These are phyloP conservation scores for Apis dorsata DNA, from an alignment of 1,140 invertebrate species.

Conservation along the genomic window DNA sequence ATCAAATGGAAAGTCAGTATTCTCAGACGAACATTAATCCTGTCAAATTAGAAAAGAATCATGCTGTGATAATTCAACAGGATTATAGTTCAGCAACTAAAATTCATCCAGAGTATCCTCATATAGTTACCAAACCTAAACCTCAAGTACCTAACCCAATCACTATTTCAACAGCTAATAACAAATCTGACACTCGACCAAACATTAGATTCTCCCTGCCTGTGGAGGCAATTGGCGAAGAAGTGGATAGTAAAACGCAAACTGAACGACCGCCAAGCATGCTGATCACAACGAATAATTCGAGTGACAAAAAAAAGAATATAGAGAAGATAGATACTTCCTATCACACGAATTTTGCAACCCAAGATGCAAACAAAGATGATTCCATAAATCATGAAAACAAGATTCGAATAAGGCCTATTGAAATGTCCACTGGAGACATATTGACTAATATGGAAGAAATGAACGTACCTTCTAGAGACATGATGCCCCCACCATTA, in stretches of 20 bases:
- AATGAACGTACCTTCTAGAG: slow-evolving; percentile 69
- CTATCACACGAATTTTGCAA: slow-evolving; percentile 73
- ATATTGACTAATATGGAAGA: slow-evolving; percentile 40
- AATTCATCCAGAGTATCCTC: slow-evolving; percentile 75
- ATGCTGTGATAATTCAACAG: slow-evolving; percentile 23
- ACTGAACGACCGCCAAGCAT: slow-evolving; percentile 71
- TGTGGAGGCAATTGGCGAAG: slow-evolving; percentile 70
- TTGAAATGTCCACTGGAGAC: slow-evolving; percentile 35
- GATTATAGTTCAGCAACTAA: slow-evolving; percentile 57
- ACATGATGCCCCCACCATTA: slow-evolving; percentile 75
- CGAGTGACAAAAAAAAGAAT: slow-evolving; percentile 54
- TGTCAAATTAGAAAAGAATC: slow-evolving; percentile 4
- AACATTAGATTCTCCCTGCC: slow-evolving; percentile 72
- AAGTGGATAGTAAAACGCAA: slow-evolving; percentile 70
- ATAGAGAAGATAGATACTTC: slow-evolving; percentile 68
- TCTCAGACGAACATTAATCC: background rate
- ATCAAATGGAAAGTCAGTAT: background rate
- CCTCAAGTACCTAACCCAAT: slow-evolving; percentile 71
- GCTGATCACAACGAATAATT: slow-evolving; percentile 56
- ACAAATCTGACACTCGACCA: slow-evolving; percentile 62
- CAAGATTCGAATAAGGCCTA: slow-evolving; percentile 25
- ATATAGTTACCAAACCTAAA: slow-evolving; percentile 75
- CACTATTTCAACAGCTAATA: slow-evolving; percentile 67
- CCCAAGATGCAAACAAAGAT: slow-evolving; percentile 43
- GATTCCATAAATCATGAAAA: slow-evolving; percentile 33